These are phyloP conservation scores for Calephelis nemesis DNA, from an alignment of 1,140 invertebrate species.

Conservation along the genomic window DNA sequence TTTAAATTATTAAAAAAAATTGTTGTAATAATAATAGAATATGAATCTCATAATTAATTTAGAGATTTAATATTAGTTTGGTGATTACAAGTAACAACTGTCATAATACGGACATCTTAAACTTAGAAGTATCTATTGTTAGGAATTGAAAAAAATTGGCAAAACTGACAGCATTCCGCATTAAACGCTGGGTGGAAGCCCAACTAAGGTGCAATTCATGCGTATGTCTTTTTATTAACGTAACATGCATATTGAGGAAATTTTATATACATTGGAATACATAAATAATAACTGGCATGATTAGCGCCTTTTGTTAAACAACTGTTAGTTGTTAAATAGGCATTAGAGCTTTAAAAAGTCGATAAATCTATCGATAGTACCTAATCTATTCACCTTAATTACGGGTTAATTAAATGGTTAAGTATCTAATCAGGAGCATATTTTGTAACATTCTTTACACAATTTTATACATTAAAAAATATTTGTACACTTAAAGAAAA, in stretches of 20 bases:
- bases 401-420: neutral
- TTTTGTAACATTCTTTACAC: slow-evolving; percentile 10
- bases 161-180: slow-evolving; percentile 24
- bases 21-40: neutral
- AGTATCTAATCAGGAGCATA: slow-evolving; percentile 9
- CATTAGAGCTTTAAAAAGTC: slow-evolving; percentile 24
- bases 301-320: neutral
- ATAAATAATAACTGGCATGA: slow-evolving; percentile 1
- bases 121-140: neutral
- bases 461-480: slow-evolving; percentile 25
- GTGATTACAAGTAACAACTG: neutral
- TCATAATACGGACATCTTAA: slow-evolving; percentile 20
- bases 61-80: neutral
- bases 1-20: no score
- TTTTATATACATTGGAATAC: slow-evolving; percentile 20
- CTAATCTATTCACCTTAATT: slow-evolving; percentile 20
- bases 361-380: slow-evolving; percentile 27
- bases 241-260: slow-evolving; percentile 34
- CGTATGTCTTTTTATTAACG: slow-evolving; percentile 31
- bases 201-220: slow-evolving; percentile 47
- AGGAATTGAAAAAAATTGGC: slow-evolving; percentile 6
- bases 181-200: slow-evolving; percentile 39
- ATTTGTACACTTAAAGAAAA: slow-evolving; percentile 28
- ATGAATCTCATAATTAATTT: neutral
- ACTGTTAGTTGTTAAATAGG: neutral